Conservation (phyloP, 2,888 invertebrate genomes). For the Leptothorax acervorum region DNA sequence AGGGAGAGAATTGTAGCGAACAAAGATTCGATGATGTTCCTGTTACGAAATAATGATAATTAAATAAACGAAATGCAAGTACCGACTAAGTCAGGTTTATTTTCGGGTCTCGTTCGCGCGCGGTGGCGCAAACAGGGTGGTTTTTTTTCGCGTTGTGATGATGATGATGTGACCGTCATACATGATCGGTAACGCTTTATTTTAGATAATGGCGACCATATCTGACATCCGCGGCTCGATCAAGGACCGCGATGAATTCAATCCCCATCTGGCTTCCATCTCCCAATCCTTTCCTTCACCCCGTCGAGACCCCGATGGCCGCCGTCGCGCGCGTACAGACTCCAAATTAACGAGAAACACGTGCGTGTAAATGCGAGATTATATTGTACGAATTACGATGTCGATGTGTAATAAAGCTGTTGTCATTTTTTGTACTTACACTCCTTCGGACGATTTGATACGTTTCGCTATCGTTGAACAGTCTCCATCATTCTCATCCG, state of each 20-base stretch:
- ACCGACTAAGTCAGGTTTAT: conserved; percentile 82
- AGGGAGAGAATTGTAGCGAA: conserved; percentile 72
- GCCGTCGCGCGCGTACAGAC: conserved; percentile 39
- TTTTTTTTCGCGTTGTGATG: not conserved
- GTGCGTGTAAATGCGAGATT: conserved; percentile 72
- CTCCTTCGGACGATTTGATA: conserved; percentile 76
- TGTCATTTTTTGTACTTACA: conserved; percentile 83
- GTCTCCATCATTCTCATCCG: conserved; percentile 26
- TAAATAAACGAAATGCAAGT: conserved; percentile 78
- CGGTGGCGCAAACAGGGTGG: conserved; percentile 31
- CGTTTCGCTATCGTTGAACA: conserved; percentile 58
- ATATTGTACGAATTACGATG: conserved; percentile 74
- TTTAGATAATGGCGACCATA: conserved; percentile 13
- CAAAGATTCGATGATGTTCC: conserved; percentile 85
- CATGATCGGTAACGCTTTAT: not conserved
- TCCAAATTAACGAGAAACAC: conserved; percentile 65
- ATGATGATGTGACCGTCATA: not conserved
- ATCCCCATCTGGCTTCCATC: not conserved
- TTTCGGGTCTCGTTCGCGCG: conserved; percentile 56
- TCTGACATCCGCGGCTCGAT: conserved; percentile 52
- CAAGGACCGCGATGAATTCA: conserved; percentile 46
- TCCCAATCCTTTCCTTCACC: not conserved
- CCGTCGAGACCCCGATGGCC: not conserved
- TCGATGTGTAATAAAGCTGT: conserved; percentile 79
- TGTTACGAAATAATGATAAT: conserved; percentile 83